phyloP scores from a whole-genome alignment of 2,113 vertebrate genomes.

The Paratilapia polleni region DNA sequence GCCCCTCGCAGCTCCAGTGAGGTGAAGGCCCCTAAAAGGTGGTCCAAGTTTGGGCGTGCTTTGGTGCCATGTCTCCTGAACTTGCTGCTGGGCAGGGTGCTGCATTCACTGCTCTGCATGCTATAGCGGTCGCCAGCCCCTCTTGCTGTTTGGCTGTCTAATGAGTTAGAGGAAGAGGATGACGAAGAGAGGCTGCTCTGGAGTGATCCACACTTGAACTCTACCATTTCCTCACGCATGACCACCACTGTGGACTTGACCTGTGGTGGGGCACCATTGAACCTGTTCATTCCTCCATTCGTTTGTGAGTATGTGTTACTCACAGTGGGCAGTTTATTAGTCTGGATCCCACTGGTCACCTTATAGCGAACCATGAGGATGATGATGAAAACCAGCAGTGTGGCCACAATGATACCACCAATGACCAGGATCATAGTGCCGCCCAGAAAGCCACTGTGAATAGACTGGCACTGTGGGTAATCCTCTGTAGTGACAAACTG shows the following conservation, averaged over 20 bases:
- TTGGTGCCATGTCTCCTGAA: constrained; percentile 87
- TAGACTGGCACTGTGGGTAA: constrained; percentile 91
- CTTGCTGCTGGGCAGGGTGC: constrained; percentile 88
- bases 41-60: constrained; percentile 89
- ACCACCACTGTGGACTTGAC: constrained; percentile 87
- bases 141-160: constrained; percentile 85
- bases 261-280: constrained; percentile 79
- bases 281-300: constrained; percentile 85
- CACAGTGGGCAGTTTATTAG: constrained; percentile 85
- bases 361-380: constrained; percentile 98
- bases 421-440: constrained; percentile 98
- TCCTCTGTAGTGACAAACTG: constrained; percentile 94
- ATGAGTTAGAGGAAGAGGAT: constrained; percentile 84
- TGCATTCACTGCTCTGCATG: constrained; percentile 81
- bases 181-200: constrained; percentile 92
- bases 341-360: constrained; percentile 86
- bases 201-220: constrained; percentile 89
- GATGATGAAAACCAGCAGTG: constrained; percentile 93
- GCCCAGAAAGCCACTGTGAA: constrained; percentile 93
- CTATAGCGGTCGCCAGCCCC: constrained; percentile 83
- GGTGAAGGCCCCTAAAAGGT: constrained; percentile 94
- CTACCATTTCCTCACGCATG: constrained; percentile 88
- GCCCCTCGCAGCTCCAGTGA: constrained; percentile 93
- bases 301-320: constrained; percentile 94
- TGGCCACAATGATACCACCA: constrained; percentile 95